Base-by-base conservation (phyloP, 2,797 vertebrate species). In the Pteropus rufus region DNA sequence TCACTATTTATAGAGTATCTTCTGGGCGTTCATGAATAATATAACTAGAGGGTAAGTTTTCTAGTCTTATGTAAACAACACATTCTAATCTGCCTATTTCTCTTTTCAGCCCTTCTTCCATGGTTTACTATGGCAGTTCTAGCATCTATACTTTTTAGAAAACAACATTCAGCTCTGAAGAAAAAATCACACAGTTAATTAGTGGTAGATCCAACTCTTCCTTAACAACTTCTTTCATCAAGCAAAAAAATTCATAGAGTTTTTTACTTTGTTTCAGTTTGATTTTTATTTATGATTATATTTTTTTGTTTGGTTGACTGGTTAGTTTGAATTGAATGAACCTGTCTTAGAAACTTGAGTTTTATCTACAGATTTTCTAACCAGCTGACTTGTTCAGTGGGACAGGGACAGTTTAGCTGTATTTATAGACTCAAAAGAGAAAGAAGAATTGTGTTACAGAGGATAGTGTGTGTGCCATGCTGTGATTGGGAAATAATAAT, bases 371-470 rank as follows among this genome's bases (percentile, higher is more conserved):
- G 81, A 95, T 96, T 96, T 97, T 75, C 84, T 97, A 96, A 83
- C 12, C 16, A 29, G 31, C 19, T 64, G 8, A 64, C 62, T 82
- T 80, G 86, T 96, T 39, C 52, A 96, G 70, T 95, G 18, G 21
- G 76, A 62, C n/a, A 36, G 41, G 36, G 83, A 91, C 34, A 86
- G 70, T 97, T 96, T 39, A 76, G 46, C 94, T 76, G 5, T 94
- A 97, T 95, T 97, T 97, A 93, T 95, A 90, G 67, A 96, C 84
- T 83, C 85, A 65, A 97, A 95, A 44, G 3, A 95, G 58, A 94
- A 97, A 89, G 88, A 31, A 52, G 56, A 12, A 65, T 5, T 44
- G 89, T 24, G 91, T 94, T 92, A 41, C 84, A 46, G 34, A 79
- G 3, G 3, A 24, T 87, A 14, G 82, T 94, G 36, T 69, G 72